phyloP scores from a whole-genome alignment of 1,140 invertebrate species.

The Drosophila rufa region DNA sequence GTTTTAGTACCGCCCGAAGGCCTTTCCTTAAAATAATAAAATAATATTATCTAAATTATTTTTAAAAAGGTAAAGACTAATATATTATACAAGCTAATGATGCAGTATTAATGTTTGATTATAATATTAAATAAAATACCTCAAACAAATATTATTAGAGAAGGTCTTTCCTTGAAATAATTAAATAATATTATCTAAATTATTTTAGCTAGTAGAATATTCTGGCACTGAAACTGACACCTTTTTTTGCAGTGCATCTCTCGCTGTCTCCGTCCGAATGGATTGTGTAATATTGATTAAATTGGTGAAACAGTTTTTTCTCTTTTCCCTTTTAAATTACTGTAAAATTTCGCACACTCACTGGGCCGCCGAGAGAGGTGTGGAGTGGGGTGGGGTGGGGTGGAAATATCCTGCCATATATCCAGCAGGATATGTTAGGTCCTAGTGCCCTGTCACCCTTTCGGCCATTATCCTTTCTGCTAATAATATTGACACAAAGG shows the following conservation, averaged over 20 bases:
- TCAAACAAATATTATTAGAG: background rate
- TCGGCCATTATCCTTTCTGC: constrained; percentile 69
- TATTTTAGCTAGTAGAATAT: background rate
- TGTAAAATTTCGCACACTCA: constrained; percentile 84
- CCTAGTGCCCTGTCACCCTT: constrained; percentile 72
- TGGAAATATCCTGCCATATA: constrained; percentile 7
- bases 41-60: too few species aligned
- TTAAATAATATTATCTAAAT: background rate
- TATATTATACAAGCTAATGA: too few species aligned
- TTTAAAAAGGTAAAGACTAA: too few species aligned
- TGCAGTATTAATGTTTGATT: background rate
- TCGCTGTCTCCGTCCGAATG: constrained; percentile 20
- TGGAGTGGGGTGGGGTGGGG: constrained; percentile 33
- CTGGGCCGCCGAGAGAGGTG: constrained; percentile 30
- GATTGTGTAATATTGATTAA: constrained; percentile 83
- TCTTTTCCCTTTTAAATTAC: constrained; percentile 73
- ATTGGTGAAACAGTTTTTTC: constrained; percentile 72
- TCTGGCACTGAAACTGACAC: too few species aligned
- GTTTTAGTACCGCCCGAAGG: too few species aligned
- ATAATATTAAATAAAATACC: background rate
- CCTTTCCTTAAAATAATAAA: too few species aligned
- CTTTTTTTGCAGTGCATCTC: constrained; percentile 13
- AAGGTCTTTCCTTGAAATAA: background rate
- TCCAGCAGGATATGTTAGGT: constrained; percentile 16
- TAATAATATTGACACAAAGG: constrained; percentile 84